A percentile compares a stretch with the other conserved stretches of the same genome.
These are phyloP conservation scores for Darwinula stevensoni DNA, from an alignment of 2,888 invertebrate species.

Conservation along the genomic window DNA sequence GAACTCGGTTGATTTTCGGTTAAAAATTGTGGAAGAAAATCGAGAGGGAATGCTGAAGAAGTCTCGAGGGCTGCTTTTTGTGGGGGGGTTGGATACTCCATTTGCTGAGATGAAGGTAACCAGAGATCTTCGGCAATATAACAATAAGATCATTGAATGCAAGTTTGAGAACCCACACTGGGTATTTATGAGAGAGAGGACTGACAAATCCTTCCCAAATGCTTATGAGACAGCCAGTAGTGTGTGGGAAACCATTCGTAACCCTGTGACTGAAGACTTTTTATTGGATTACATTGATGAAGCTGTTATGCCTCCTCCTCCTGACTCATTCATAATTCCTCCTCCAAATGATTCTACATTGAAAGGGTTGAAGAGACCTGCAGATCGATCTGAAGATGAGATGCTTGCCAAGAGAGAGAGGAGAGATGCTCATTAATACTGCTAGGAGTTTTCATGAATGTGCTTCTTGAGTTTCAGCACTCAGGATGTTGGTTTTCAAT, in stretches of 20 bases:
- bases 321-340: too few species aligned
- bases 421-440: too few species aligned
- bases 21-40: slow-evolving; percentile 41
- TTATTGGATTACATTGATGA: too few species aligned
- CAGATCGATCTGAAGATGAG: too few species aligned
- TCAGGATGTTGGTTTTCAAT: too few species aligned
- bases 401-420: too few species aligned
- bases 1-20: slow-evolving; percentile 84
- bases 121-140: slow-evolving; percentile 38
- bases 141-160: slow-evolving; percentile 92
- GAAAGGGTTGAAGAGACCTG: too few species aligned
- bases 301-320: too few species aligned
- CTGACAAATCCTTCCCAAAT: slow-evolving; percentile 89
- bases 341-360: too few species aligned
- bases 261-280: too few species aligned
- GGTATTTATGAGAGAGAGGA: slow-evolving; percentile 80
- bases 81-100: slow-evolving; percentile 34
- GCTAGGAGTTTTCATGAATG: too few species aligned
- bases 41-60: slow-evolving; percentile 35
- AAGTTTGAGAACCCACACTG: slow-evolving; percentile 29
- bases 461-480: too few species aligned
- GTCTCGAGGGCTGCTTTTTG: slow-evolving; percentile 43
- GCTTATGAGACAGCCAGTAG: slow-evolving; percentile 50
- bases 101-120: slow-evolving; percentile 45
- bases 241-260: slow-evolving; percentile 13